Conservation (phyloP, 2,797 vertebrate species). For the Anniella stebbinsi region DNA sequence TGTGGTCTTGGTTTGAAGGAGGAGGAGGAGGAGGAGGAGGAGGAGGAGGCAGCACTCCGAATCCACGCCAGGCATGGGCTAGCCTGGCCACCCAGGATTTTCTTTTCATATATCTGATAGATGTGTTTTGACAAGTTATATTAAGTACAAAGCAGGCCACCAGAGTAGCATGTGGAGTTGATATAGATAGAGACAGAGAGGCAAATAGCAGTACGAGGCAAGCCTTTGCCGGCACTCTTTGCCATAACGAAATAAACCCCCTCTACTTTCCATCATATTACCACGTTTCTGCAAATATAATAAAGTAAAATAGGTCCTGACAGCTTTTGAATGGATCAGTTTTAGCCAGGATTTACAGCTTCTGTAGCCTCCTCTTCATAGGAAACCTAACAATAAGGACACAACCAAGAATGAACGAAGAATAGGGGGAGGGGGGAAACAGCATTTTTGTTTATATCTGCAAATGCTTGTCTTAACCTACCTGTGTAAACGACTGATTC, state of each 20-base stretch:
- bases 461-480: conserved; percentile 42
- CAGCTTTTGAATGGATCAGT: conserved; percentile 41
- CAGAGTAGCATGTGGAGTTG: conserved; percentile 82
- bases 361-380: conserved; percentile 44
- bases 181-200: conserved; percentile 79
- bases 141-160: conserved; percentile 85
- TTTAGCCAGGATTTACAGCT: conserved; percentile 56
- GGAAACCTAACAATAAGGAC: not conserved
- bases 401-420: not conserved
- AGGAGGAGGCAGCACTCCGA: conserved; percentile 47
- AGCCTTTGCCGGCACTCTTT: conserved; percentile 71
- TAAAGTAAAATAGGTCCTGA: conserved; percentile 48
- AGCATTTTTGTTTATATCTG: conserved; percentile 25
- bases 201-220: conserved; percentile 76
- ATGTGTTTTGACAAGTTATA: conserved; percentile 87
- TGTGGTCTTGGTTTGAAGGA: conserved; percentile 44
- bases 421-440: not conserved
- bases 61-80: conserved; percentile 70
- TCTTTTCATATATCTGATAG: conserved; percentile 80
- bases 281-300: conserved; percentile 54
- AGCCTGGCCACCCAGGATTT: conserved; percentile 81
- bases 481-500: conserved; percentile 41
- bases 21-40: conserved; percentile 41
- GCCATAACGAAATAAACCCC: conserved; percentile 63
- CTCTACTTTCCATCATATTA: conserved; percentile 53